A percentile compares a stretch with the other conserved stretches of the same genome.
Conservation (phyloP, 2,113 vertebrate genomes). For the Cynoglossus semilaevis region DNA sequence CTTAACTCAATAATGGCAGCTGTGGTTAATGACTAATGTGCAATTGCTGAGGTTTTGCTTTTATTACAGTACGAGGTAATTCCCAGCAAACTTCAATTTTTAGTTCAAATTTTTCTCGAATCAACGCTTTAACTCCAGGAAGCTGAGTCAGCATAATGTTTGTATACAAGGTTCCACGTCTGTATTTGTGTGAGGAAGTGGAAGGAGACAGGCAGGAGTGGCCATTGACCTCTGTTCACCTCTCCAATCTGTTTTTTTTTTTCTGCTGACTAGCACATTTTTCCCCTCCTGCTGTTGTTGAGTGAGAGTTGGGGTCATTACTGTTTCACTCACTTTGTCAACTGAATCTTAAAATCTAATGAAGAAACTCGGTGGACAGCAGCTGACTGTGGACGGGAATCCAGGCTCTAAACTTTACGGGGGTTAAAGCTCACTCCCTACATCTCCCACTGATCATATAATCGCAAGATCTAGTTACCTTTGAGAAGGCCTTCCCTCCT, state of each 20-base stretch:
- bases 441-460: not conserved
- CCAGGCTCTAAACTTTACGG: slow-evolving; percentile 1
- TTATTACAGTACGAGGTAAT: too few species aligned
- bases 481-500: slow-evolving; percentile 65
- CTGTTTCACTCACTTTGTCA: not conserved
- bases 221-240: slow-evolving; percentile 33
- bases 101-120: too few species aligned
- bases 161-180: not conserved
- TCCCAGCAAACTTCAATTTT: too few species aligned
- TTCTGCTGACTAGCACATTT: slow-evolving; percentile 17
- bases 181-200: slow-evolving; percentile 20
- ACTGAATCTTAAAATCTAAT: not conserved
- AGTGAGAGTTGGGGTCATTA: not conserved
- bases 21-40: too few species aligned
- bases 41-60: too few species aligned
- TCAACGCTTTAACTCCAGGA: not conserved
- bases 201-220: slow-evolving; percentile 13
- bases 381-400: not conserved
- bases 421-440: not conserved
- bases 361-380: not conserved
- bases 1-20: too few species aligned
- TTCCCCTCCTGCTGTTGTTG: not conserved
- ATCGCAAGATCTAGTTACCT: slow-evolving; percentile 33
- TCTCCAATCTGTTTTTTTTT: slow-evolving; percentile 20
- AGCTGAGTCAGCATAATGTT: slow-evolving; percentile 5